A percentile compares a stretch with the other conserved stretches of the same genome.
These are phyloP conservation scores for Neosalanx taihuensis DNA, from an alignment of 2,797 vertebrate species.

Conservation along the genomic window DNA sequence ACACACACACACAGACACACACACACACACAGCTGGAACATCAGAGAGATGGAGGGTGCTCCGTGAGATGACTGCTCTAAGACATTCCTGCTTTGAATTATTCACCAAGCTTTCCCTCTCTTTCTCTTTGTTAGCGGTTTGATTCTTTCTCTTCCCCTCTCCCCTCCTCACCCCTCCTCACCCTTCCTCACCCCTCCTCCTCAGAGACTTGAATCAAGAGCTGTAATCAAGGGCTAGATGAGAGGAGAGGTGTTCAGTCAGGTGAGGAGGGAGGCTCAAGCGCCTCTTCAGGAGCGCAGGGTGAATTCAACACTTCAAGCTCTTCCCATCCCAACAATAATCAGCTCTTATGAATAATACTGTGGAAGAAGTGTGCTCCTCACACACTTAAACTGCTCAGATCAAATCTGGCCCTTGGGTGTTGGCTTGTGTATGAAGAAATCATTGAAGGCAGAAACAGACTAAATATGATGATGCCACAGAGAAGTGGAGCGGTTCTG, in stretches of 20 bases:
- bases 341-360: not conserved
- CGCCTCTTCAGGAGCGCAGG: not conserved
- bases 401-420: too few species aligned
- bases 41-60: conserved; percentile 10
- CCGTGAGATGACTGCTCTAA: conserved; percentile 3
- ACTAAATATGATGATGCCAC: too few species aligned
- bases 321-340: not conserved
- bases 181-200: not conserved
- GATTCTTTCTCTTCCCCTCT: not conserved
- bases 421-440: too few species aligned
- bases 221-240: conserved; percentile 6
- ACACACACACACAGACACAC: too few species aligned
- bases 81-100: conserved; percentile 10
- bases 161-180: too few species aligned
- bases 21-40: not conserved
- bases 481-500: too few species aligned
- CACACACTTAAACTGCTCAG: too few species aligned
- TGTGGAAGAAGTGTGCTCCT: not conserved
- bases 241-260: conserved; percentile 6
- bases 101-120: conserved; percentile 3
- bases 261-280: not conserved
- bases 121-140: not conserved
- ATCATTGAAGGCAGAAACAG: too few species aligned
- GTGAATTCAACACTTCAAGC: not conserved
- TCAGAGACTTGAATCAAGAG: conserved; percentile 8